These are phyloP conservation scores for Callyntrura guangdongensis DNA, from an alignment of 2,888 invertebrate genomes.

Conservation along the genomic window DNA sequence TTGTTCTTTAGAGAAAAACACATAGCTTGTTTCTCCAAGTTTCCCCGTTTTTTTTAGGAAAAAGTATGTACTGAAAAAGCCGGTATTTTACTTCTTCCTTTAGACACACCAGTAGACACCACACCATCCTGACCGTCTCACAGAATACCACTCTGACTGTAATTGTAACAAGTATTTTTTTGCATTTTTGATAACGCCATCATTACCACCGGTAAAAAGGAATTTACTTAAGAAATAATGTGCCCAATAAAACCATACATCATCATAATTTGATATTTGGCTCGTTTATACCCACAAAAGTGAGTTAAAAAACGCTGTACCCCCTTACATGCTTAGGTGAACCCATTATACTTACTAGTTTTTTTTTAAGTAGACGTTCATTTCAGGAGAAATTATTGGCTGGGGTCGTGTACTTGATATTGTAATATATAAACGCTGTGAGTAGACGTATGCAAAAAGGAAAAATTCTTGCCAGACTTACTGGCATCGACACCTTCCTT, in stretches of 20 bases:
- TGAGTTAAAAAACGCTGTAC: too few relatives aligned
- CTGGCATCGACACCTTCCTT: conserved; percentile 52
- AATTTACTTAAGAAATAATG: neutral
- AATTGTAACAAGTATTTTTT: too few relatives aligned
- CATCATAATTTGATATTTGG: conserved; percentile 23
- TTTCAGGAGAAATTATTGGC: too few relatives aligned
- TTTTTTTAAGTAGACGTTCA: too few relatives aligned
- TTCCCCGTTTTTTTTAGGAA: too few relatives aligned
- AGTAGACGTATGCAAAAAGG: conserved; percentile 9
- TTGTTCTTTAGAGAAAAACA: neutral
- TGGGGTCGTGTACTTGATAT: conserved; percentile 20
- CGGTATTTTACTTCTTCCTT: conserved; percentile 57
- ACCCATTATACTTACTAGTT: neutral
- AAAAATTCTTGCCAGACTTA: conserved; percentile 62
- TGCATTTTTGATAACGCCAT: neutral
- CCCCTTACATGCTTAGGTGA: too few relatives aligned
- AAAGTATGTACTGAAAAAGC: conserved; percentile 66
- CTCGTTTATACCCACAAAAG: conserved; percentile 14
- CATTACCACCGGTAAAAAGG: neutral
- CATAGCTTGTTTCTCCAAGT: too few relatives aligned
- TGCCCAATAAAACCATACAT: neutral
- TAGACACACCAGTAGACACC: conserved; percentile 23
- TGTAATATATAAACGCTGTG: too few relatives aligned
- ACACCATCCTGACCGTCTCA: neutral
- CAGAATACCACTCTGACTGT: neutral